phyloP scores from a whole-genome alignment of 2,888 invertebrate species.

The Lissonota sp. region DNA sequence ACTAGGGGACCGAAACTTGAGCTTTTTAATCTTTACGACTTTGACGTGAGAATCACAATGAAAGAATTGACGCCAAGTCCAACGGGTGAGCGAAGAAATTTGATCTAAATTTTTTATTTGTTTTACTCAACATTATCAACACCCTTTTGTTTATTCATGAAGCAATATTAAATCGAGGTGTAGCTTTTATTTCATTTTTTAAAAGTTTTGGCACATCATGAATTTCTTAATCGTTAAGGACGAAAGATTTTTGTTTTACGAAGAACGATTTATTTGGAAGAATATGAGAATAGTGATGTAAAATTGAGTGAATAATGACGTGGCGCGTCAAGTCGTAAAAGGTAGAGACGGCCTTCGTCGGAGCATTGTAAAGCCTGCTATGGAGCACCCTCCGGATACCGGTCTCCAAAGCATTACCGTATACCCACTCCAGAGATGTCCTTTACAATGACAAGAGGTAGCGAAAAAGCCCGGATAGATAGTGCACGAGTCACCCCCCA shows the following conservation, averaged over 20 bases:
- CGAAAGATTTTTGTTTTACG: too few relatives aligned
- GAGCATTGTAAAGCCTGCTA: not conserved
- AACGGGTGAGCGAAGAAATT: slow-evolving; percentile 86
- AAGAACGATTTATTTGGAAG: too few relatives aligned
- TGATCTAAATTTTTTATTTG: not conserved
- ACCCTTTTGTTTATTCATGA: too few relatives aligned
- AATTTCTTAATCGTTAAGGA: too few relatives aligned
- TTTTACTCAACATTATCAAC: not conserved
- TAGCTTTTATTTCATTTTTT: too few relatives aligned
- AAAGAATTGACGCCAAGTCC: slow-evolving; percentile 91
- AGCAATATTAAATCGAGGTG: too few relatives aligned
- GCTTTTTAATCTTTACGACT: slow-evolving; percentile 89
- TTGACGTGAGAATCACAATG: slow-evolving; percentile 89
- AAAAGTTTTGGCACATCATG: too few relatives aligned
- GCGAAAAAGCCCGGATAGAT: slow-evolving; percentile 10
- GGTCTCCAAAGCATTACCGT: not conserved
- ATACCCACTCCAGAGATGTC: not conserved
- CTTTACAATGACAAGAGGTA: not conserved
- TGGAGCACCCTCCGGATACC: not conserved
- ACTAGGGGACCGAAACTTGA: slow-evolving; percentile 85
- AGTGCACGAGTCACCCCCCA: slow-evolving; percentile 16
- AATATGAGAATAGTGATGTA: not conserved
- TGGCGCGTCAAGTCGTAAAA: not conserved
- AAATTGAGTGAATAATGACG: not conserved
- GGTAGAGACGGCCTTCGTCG: not conserved